phyloP scores from a whole-genome alignment of 2,113 vertebrate genomes.

The Taurulus bubalis region DNA sequence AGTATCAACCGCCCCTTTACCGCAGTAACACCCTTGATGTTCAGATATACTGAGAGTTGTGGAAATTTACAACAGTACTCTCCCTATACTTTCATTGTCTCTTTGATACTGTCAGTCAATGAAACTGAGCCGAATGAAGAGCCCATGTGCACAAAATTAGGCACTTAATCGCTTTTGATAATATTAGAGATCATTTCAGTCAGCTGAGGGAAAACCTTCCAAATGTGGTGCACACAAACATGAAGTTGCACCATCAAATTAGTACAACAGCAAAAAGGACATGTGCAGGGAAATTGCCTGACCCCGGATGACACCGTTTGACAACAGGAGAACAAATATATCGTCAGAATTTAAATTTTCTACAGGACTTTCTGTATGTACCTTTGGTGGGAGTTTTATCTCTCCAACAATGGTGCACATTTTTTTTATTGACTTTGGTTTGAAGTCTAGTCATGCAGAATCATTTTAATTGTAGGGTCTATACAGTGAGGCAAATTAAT shows the following conservation, averaged over 20 bases:
- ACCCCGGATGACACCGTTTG: background rate
- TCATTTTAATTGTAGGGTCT: background rate
- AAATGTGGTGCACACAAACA: slow-evolving; percentile 3
- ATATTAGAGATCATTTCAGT: background rate
- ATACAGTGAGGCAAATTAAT: background rate
- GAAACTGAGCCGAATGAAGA: background rate
- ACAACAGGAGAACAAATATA: slow-evolving; percentile 13
- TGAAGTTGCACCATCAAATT: background rate
- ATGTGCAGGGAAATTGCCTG: background rate
- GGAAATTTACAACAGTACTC: slow-evolving; percentile 37
- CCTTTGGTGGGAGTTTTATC: background rate
- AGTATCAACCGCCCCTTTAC: slow-evolving; percentile 42
- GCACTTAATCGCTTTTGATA: background rate
- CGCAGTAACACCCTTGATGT: background rate
- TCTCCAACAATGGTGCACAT: background rate
- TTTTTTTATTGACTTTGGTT: background rate
- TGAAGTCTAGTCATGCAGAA: slow-evolving; percentile 1
- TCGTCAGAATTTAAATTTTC: background rate
- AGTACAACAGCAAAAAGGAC: background rate
- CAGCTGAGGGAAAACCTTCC: background rate
- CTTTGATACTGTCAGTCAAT: background rate
- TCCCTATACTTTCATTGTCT: background rate
- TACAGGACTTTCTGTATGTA: background rate
- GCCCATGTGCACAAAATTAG: background rate
- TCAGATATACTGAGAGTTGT: background rate